Conservation (phyloP, 2,797 vertebrate genomes). For the Adrianichthys oophorus region DNA sequence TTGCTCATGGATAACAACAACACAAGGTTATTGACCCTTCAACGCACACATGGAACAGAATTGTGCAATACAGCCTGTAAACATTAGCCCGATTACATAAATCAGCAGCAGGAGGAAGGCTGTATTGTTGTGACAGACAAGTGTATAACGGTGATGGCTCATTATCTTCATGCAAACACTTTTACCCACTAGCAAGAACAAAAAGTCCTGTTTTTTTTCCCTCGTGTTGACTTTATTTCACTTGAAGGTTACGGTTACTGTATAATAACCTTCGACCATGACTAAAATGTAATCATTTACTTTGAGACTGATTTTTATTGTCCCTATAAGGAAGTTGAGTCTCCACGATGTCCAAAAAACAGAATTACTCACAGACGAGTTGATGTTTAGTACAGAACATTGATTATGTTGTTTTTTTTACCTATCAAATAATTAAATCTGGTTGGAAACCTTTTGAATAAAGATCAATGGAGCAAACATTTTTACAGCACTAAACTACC, state of each 20-base stretch:
- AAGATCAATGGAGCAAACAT: no score
- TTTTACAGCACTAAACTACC: no score
- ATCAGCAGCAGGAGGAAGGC: constrained; percentile 14
- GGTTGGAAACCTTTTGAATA: no score
- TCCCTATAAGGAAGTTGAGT: neutral
- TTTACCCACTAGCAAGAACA: neutral
- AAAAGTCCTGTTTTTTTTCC: neutral
- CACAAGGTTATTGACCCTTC: constrained; percentile 37
- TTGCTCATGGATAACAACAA: constrained; percentile 13
- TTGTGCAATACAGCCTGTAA: constrained; percentile 60
- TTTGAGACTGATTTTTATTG: neutral
- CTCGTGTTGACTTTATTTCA: neutral
- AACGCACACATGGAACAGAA: neutral
- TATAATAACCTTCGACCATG: constrained; percentile 1
- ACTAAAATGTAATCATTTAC: neutral
- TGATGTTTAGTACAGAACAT: neutral
- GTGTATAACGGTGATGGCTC: neutral
- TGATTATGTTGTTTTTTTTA: neutral
- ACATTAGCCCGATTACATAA: constrained; percentile 71
- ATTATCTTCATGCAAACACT: neutral
- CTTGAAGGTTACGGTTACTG: neutral
- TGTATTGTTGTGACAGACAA: constrained; percentile 23
- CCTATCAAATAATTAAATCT: neutral
- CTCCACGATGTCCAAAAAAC: neutral
- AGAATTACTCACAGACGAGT: constrained; percentile 1